Percentiles rank a stretch among this genome's conserved stretches.
These are phyloP conservation scores for Whitmania pigra DNA, from an alignment of 1,140 invertebrate species.

Conservation along the genomic window DNA sequence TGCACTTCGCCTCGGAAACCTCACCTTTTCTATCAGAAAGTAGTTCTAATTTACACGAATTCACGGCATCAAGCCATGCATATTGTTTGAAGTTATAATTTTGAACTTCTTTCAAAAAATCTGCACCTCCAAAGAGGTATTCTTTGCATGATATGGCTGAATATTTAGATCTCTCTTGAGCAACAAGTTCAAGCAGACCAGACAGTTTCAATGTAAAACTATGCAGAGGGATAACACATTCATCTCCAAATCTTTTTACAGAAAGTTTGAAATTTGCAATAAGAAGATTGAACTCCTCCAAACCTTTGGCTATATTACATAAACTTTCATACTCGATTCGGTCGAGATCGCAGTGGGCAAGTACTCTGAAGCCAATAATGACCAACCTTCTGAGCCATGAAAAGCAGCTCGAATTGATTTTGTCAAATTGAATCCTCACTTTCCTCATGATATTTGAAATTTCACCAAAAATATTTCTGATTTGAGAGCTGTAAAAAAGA, in stretches of 20 bases:
- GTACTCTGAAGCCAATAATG: slow-evolving; percentile 37
- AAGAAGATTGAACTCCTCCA: slow-evolving; percentile 41
- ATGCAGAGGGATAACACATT: too few relatives aligned
- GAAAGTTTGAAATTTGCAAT: not conserved
- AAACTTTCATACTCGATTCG: slow-evolving; percentile 34
- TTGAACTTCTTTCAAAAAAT: slow-evolving; percentile 27
- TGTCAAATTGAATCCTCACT: slow-evolving; percentile 29
- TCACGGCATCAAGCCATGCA: slow-evolving; percentile 13
- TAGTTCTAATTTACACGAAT: not conserved
- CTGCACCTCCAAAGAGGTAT: slow-evolving; percentile 36
- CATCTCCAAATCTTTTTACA: too few relatives aligned
- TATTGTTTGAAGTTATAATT: slow-evolving; percentile 28
- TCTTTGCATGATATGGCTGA: slow-evolving; percentile 34
- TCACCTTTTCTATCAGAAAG: not conserved
- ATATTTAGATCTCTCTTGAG: slow-evolving; percentile 37
- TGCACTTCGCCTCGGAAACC: not conserved
- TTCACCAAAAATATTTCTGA: too few relatives aligned
- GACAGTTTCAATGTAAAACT: slow-evolving; percentile 33
- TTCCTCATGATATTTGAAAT: slow-evolving; percentile 26
- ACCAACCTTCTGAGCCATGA: slow-evolving; percentile 38
- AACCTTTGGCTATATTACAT: slow-evolving; percentile 37
- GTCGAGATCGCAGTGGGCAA: slow-evolving; percentile 36
- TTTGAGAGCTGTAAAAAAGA: too few relatives aligned
- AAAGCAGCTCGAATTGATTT: slow-evolving; percentile 32
- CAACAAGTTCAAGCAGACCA: slow-evolving; percentile 35